A percentile compares a stretch with the other conserved stretches of the same genome.
phyloP scores from a whole-genome alignment of 2,888 invertebrate species.

The Drosophila suboccidentalis region DNA sequence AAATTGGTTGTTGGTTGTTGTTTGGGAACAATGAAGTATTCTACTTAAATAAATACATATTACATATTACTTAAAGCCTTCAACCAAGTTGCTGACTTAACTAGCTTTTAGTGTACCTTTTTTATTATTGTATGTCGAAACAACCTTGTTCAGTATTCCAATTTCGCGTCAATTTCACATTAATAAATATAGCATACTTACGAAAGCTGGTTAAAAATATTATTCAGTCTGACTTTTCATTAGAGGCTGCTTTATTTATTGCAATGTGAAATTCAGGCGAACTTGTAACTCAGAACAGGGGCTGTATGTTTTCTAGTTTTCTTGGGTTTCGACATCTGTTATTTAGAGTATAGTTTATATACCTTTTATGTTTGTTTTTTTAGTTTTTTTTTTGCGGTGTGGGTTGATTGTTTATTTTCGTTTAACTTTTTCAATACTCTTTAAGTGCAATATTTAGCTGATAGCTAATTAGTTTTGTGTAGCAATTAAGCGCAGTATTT shows the following conservation, averaged over 20 bases:
- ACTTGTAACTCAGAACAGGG: not conserved
- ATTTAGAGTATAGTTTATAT: constrained; percentile 25
- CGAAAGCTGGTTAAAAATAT: not conserved
- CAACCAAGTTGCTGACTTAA: constrained; percentile 64
- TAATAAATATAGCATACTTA: constrained; percentile 3
- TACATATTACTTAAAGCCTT: constrained; percentile 47
- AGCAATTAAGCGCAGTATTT: constrained; percentile 71
- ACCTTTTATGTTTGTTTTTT: constrained; percentile 5
- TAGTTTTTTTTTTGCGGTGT: constrained; percentile 40
- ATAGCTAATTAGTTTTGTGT: constrained; percentile 52
- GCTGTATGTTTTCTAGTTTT: constrained; percentile 34
- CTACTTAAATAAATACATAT: constrained; percentile 48
- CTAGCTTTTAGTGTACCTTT: constrained; percentile 29
- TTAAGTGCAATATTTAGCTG: constrained; percentile 65
- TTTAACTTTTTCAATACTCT: constrained; percentile 18
- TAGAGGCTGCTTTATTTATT: not conserved
- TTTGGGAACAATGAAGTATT: constrained; percentile 72
- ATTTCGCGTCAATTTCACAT: not conserved
- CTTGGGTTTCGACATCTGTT: constrained; percentile 33
- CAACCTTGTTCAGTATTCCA: not conserved
- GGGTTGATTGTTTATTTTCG: constrained; percentile 40
- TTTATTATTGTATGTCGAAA: not conserved
- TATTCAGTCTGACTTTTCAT: not conserved
- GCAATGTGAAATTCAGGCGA: not conserved
- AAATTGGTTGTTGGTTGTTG: constrained; percentile 48